phyloP scores from a whole-genome alignment of 2,797 vertebrate species.

The Melanotaenia trifasciata region DNA sequence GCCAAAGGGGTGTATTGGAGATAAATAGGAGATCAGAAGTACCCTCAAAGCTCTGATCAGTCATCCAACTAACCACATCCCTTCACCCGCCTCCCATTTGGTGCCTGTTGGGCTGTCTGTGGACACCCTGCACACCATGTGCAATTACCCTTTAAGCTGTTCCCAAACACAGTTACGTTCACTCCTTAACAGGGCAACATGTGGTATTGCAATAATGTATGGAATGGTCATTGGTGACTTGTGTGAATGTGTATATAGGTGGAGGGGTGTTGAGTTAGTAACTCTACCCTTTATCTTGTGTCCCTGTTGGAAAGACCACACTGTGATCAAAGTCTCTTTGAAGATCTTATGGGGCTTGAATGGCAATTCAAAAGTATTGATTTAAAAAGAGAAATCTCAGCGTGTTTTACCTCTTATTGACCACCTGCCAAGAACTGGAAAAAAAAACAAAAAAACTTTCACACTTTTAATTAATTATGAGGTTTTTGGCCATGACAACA shows the following conservation, averaged over 20 bases:
- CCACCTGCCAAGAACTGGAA: conserved; percentile 6
- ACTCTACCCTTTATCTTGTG: conserved; percentile 61
- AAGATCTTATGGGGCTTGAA: conserved; percentile 54
- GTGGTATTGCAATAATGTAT: conserved; percentile 65
- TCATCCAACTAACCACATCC: conserved; percentile 37
- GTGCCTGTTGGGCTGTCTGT: conserved; percentile 56
- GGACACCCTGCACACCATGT: conserved; percentile 55
- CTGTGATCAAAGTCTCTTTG: conserved; percentile 73
- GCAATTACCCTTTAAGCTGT: conserved; percentile 75
- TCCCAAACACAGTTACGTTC: conserved; percentile 64
- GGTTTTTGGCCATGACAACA: not conserved
- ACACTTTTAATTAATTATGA: conserved; percentile 2
- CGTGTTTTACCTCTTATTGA: conserved; percentile 2
- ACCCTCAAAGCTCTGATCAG: conserved; percentile 63
- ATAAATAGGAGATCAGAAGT: conserved; percentile 65
- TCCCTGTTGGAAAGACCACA: conserved; percentile 45
- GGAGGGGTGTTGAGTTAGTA: conserved; percentile 45
- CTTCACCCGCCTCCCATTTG: conserved; percentile 48
- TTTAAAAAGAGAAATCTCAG: not conserved
- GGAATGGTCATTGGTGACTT: conserved; percentile 50
- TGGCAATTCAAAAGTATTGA: conserved; percentile 7
- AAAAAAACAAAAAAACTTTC: not conserved
- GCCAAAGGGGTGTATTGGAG: conserved; percentile 44
- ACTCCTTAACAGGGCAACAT: conserved; percentile 62
- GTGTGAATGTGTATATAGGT: conserved; percentile 17